Evolutionary conservation across 2,888 invertebrate genomes (phyloP).

Genomic region (Fissipunctia ypsillon): DNA sequence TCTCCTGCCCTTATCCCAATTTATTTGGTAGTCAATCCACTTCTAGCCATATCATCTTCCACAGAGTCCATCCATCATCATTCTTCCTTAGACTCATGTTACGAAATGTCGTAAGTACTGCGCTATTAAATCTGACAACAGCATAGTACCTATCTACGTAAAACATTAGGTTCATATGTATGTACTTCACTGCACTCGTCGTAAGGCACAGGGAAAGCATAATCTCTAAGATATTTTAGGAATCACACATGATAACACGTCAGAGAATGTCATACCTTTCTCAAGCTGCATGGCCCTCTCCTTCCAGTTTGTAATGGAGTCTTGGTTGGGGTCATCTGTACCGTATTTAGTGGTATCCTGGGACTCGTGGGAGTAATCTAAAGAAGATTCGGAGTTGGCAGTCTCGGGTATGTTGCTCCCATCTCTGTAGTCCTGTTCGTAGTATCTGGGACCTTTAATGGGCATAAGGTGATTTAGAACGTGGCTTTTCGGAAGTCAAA

Average conservation of each 20-base stretch:
- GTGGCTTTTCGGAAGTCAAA: not conserved
- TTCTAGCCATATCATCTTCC: no score
- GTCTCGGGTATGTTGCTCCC: constrained; percentile 74
- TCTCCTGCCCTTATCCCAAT: no score
- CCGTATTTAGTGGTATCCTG: constrained; percentile 79
- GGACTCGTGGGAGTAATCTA: constrained; percentile 85
- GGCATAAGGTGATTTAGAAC: not conserved
- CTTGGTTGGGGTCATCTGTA: constrained; percentile 76
- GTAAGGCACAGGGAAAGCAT: not conserved
- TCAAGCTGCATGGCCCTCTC: constrained; percentile 91
- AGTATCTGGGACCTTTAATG: constrained; percentile 78
- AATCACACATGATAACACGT: no score
- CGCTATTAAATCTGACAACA: not conserved
- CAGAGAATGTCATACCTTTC: constrained; percentile 83
- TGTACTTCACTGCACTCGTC: not conserved
- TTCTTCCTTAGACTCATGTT: no score
- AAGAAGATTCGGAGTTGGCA: constrained; percentile 83
- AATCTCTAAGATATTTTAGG: not conserved
- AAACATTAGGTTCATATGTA: not conserved
- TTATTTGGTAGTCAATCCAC: no score
- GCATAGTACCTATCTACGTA: not conserved
- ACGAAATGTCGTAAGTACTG: not conserved
- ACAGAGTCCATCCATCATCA: no score
- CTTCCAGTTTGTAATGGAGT: constrained; percentile 87
- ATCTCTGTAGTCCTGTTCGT: constrained; percentile 84